These are phyloP conservation scores for Trypoxylus dichotomus DNA, from an alignment of 1,140 invertebrate species.

Conservation along the genomic window DNA sequence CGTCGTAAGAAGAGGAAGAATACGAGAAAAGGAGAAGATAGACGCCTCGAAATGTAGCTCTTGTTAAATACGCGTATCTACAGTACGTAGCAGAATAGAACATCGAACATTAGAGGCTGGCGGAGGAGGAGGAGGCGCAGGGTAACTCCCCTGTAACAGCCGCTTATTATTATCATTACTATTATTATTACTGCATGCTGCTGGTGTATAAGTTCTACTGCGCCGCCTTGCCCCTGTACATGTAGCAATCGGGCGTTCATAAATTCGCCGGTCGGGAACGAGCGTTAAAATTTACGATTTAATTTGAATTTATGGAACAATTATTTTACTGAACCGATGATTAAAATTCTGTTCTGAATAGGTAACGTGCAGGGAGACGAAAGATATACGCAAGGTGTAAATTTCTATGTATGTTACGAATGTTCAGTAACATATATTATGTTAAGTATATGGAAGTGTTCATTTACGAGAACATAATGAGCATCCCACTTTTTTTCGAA, in stretches of 20 bases:
- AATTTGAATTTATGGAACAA: constrained; percentile 21
- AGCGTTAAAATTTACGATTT: constrained; percentile 18
- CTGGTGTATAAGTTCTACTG: background rate
- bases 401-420: too few species aligned
- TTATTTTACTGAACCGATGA: constrained; percentile 7
- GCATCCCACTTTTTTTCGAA: too few species aligned
- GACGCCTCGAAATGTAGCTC: background rate
- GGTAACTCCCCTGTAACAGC: background rate
- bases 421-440: too few species aligned
- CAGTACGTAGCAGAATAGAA: background rate
- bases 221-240: background rate
- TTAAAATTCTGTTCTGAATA: background rate
- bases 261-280: background rate
- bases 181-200: background rate
- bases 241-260: background rate
- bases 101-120: background rate
- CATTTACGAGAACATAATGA: too few species aligned
- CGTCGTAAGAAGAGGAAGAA: background rate
- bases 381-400: too few species aligned
- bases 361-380: too few species aligned
- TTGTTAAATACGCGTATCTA: background rate
- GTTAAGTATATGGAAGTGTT: too few species aligned
- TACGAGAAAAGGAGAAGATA: background rate
- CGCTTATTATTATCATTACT: constrained; percentile 12
- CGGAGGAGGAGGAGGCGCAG: background rate